Conservation (phyloP, 2,888 invertebrate genomes). For the Lochmaea crataegi region DNA sequence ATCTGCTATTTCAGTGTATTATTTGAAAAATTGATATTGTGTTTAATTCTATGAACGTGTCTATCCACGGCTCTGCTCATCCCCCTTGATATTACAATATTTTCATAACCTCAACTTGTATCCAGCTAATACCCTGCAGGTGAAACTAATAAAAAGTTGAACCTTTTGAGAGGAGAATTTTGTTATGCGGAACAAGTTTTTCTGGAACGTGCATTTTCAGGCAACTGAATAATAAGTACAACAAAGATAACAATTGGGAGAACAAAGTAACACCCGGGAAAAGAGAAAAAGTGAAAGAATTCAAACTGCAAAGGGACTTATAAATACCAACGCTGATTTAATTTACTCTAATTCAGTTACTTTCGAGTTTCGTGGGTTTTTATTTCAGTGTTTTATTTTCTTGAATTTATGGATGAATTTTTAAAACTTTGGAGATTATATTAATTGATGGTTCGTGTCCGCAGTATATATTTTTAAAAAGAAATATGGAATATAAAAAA, state of each 20-base stretch:
- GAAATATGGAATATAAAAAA: neutral
- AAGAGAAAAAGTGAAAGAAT: conserved; percentile 38
- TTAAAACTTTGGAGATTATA: neutral
- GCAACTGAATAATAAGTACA: conserved; percentile 1
- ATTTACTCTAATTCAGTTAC: conserved; percentile 43
- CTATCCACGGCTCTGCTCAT: neutral
- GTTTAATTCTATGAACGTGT: neutral
- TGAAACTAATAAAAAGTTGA: conserved; percentile 41
- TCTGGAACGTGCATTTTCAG: conserved; percentile 36
- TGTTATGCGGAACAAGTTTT: conserved; percentile 48
- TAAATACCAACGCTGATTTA: conserved; percentile 49
- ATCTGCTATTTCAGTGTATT: neutral
- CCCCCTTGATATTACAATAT: conserved; percentile 16
- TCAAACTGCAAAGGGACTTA: conserved; percentile 44
- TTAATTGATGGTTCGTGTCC: neutral
- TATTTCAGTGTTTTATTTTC: neutral
- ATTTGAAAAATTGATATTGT: neutral
- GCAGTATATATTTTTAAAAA: neutral
- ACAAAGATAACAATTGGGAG: conserved; percentile 21
- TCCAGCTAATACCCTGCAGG: conserved; percentile 33
- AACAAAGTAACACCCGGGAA: conserved; percentile 24
- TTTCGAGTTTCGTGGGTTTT: conserved; percentile 15
- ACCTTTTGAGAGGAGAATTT: conserved; percentile 40
- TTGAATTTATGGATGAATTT: conserved; percentile 10
- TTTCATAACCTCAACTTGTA: conserved; percentile 35